phyloP scores from a whole-genome alignment of 2,113 vertebrate species.

The Corythornis cristatus region DNA sequence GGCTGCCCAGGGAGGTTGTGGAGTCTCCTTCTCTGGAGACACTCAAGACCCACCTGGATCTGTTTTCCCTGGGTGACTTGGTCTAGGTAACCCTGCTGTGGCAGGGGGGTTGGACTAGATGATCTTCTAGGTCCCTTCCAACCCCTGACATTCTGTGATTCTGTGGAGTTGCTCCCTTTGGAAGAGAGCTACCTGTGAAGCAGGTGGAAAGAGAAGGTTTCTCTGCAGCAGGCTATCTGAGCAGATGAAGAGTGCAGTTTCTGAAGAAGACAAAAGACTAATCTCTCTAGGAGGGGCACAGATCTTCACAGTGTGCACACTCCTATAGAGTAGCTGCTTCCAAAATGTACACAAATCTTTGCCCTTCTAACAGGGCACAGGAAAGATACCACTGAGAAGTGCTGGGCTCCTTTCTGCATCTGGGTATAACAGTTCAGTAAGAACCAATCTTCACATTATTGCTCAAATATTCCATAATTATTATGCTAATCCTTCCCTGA shows the following conservation, averaged over 20 bases:
- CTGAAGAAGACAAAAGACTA: neutral
- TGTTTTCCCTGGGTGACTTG: no score
- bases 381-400: neutral
- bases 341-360: neutral
- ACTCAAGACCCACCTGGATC: no score
- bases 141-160: no score
- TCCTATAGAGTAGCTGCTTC: neutral
- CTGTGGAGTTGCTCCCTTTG: neutral
- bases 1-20: no score
- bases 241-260: neutral
- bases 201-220: neutral
- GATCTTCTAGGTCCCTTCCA: no score
- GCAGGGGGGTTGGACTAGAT: no score
- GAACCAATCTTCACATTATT: neutral
- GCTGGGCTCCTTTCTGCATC: neutral
- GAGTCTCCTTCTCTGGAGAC: no score
- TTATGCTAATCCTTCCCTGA: neutral
- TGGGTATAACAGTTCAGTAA: neutral
- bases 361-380: neutral
- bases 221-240: neutral
- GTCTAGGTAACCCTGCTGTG: no score
- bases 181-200: neutral
- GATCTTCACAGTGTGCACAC: neutral
- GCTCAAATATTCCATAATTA: neutral
- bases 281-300: neutral